Evolutionary conservation across 2,113 vertebrate genomes (phyloP), one percentile per base, ranked within the genome.

Genomic region (Oryzias melastigma): DNA sequence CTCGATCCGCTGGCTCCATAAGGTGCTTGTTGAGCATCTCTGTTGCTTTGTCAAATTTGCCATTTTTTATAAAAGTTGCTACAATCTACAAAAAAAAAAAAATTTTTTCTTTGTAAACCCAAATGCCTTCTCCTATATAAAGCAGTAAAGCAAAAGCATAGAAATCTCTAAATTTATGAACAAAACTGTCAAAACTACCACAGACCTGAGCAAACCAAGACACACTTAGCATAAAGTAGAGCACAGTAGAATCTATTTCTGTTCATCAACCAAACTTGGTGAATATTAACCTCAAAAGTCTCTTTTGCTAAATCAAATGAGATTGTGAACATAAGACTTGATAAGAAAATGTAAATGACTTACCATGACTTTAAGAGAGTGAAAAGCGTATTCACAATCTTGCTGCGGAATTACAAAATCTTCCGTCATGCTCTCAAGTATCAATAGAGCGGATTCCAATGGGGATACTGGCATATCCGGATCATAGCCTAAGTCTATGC

Each of bases 31-130:
- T 86, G 46, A 97, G 62, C 13, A 94, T 87, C 57, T 89, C 83
- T 19, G 85, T 83, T 40, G 96, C 96, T 82, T 92, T 93, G 17
- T 91, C 89, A 90, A 94, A 97, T 43, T 93, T 69, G 10, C 77
- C 77, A 29, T 93, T 92, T 77, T 90, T 94, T 49, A 98, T 91
- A 58, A 93, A 95, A 56, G 93, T 76, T 6, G 90, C 86, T 51
- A 97, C 84, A 19, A 95, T 91, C 97, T 99, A 46, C 56, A 80
- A 68, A 70, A 44, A 61, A 49, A 67, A 43, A 61, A 51, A 65
- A 60, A 66, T 53, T 47, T n/a, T 53, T 0, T 22, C 40, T 5
- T 22, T 5, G 5, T 44, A 25, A 13, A 20, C 19, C 15, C 7
- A 20, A 35, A 43, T 45, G 2, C 2, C 2, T 1, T 13, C 22